Base-by-base conservation (phyloP, 1,140 invertebrate species). In the Leptinotarsa texana region DNA sequence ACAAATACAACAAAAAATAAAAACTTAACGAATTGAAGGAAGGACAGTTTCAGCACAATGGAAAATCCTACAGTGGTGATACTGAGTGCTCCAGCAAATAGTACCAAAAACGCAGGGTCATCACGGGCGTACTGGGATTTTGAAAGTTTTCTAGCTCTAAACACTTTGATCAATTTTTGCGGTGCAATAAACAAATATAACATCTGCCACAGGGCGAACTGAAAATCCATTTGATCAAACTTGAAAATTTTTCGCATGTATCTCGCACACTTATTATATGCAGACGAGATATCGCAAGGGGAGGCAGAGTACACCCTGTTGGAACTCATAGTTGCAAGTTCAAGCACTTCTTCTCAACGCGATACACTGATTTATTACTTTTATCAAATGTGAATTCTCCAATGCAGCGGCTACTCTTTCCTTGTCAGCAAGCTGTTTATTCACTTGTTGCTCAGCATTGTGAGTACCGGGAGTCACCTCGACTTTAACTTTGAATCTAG, bases 131-230 rank as follows among this genome's bases (percentile, higher is more conserved):
- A 99, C 87, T 99, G 98, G 80, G 96, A 95, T 88, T 99, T 99
- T 75, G 97, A 98, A 88, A 98, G 94, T 92, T 99, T 99, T 87
- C 98, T 92, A 87, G 98, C 99, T 81, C 97, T 94, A 86, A 98
- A 99, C 88, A 99, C 98, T 86, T 96, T 92, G 83, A 98, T 99
- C 3, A 99, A 96, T 91, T 98, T 99, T 85, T 99, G 96, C 27
- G 98, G 98, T 1, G 96, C 89, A 72, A 94, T 90, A 86, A 99
- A 97, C 69, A 99, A 88, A 86, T 98, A 98, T 0, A 98, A 87
- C 95, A 99, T 99, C 91, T 99, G 98, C 98, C 98, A 99, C 13
- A 95, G 88, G 3, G 98, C 98, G 90, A 98, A 99, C 85, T 99
- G 96, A 89, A 99, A 99, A 86, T 99, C 98, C 98, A 99, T 99